These are phyloP conservation scores for Brachionus plicatilis DNA, from an alignment of 1,140 invertebrate genomes.

Conservation along the genomic window DNA sequence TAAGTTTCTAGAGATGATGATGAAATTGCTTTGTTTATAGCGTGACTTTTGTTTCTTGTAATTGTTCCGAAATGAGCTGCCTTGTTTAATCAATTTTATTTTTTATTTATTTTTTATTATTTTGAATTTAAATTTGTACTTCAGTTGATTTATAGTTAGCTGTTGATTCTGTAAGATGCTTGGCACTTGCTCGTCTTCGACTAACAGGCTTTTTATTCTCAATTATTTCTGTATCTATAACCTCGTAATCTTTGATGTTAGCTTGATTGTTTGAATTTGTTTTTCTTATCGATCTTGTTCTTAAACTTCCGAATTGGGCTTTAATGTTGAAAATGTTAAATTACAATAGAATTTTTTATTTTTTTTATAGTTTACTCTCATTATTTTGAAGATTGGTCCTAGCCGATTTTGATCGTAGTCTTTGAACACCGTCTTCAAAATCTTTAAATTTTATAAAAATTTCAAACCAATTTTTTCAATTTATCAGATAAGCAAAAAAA, in stretches of 20 bases:
- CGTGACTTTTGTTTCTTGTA: constrained; percentile 1
- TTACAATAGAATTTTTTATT: background rate
- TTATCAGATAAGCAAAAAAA: background rate
- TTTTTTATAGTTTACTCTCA: background rate
- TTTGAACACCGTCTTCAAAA: background rate
- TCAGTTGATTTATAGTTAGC: constrained; percentile 34
- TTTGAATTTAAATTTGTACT: background rate
- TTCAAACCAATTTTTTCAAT: background rate
- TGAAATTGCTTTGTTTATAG: background rate
- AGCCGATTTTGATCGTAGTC: background rate
- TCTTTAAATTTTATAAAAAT: background rate
- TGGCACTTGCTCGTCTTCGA: background rate
- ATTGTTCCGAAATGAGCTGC: constrained; percentile 21
- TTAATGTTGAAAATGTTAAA: background rate
- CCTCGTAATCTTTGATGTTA: constrained; percentile 16
- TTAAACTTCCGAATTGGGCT: background rate
- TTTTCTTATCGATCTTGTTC: background rate
- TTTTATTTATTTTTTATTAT: background rate
- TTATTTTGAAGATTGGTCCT: background rate
- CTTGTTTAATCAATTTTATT: background rate
- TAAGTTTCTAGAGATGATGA: background rate
- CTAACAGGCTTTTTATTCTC: background rate
- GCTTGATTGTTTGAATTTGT: background rate
- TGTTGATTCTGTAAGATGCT: background rate
- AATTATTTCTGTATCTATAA: background rate